phyloP scores from a whole-genome alignment of 1,140 invertebrate species.

The Campodea augens region DNA sequence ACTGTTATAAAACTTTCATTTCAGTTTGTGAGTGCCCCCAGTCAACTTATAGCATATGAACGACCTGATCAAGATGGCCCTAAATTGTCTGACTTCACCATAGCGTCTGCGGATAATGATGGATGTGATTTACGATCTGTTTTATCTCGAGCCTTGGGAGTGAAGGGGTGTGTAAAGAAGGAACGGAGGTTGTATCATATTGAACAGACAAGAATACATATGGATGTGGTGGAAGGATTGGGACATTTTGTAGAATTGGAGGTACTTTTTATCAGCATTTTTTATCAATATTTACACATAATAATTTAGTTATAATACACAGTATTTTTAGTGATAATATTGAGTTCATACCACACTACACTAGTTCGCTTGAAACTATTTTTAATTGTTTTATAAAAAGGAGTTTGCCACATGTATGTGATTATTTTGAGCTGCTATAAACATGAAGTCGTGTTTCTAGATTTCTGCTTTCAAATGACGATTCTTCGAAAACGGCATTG shows the following conservation, averaged over 20 bases:
- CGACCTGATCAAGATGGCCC: conserved; percentile 45
- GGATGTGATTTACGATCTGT: conserved; percentile 26
- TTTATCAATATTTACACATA: too few species aligned
- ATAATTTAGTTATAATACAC: too few species aligned
- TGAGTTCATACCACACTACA: too few species aligned
- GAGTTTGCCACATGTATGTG: too few species aligned
- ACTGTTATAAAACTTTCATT: conserved; percentile 3
- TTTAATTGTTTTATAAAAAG: too few species aligned
- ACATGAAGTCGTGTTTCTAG: too few species aligned
- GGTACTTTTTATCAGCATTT: too few species aligned
- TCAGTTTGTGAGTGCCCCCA: conserved; percentile 25
- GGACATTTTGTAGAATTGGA: conserved; percentile 82
- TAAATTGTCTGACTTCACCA: conserved; percentile 43
- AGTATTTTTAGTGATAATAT: too few species aligned
- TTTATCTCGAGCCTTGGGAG: conserved; percentile 35
- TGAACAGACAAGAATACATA: conserved; percentile 68
- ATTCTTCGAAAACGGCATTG: too few species aligned
- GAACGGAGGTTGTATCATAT: conserved; percentile 49
- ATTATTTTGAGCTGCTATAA: too few species aligned
- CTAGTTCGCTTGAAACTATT: too few species aligned
- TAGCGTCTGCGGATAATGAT: conserved; percentile 29
- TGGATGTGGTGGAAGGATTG: conserved; percentile 60
- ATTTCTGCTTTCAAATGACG: too few species aligned
- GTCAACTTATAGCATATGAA: conserved; percentile 58
- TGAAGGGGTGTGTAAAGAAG: conserved; percentile 47